Conservation (phyloP, 2,113 vertebrate species). For the Prunella himalayana region DNA sequence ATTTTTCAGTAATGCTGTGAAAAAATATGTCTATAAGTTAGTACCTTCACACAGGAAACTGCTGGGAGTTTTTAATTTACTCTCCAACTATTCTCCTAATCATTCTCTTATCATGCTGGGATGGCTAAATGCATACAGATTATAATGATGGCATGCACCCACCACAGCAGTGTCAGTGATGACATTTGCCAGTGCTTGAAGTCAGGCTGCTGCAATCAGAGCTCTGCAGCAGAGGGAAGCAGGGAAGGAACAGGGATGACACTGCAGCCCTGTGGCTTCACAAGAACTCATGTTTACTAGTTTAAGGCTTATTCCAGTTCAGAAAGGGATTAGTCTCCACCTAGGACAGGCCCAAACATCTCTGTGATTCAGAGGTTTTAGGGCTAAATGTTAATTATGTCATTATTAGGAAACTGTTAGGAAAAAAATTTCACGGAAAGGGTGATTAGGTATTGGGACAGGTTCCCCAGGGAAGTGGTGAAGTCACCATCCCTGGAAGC, state of each 20-base stretch:
- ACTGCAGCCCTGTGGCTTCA: background rate
- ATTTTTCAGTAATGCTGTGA: slow-evolving; percentile 31
- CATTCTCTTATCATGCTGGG: slow-evolving; percentile 49
- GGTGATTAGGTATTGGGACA: background rate
- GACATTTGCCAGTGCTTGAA: slow-evolving; percentile 30
- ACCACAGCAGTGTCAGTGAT: slow-evolving; percentile 7
- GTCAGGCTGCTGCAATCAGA: background rate
- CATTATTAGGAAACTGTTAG: background rate
- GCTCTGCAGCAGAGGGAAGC: background rate
- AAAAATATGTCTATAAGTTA: slow-evolving; percentile 47
- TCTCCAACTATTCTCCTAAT: slow-evolving; percentile 57
- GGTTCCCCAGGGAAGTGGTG: background rate
- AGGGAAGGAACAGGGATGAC: background rate
- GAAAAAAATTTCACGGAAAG: background rate
- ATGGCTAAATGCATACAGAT: slow-evolving; percentile 46
- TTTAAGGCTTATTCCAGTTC: background rate
- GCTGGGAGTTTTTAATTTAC: slow-evolving; percentile 68
- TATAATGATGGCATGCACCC: slow-evolving; percentile 17
- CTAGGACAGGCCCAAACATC: background rate
- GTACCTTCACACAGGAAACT: slow-evolving; percentile 42
- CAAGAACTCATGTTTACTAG: background rate
- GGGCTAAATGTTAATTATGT: background rate
- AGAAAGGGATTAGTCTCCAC: background rate
- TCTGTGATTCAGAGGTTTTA: background rate
- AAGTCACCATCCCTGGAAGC: background rate